phyloP scores from a whole-genome alignment of 2,113 vertebrate species.

The Brachypodius melanocephalos region DNA sequence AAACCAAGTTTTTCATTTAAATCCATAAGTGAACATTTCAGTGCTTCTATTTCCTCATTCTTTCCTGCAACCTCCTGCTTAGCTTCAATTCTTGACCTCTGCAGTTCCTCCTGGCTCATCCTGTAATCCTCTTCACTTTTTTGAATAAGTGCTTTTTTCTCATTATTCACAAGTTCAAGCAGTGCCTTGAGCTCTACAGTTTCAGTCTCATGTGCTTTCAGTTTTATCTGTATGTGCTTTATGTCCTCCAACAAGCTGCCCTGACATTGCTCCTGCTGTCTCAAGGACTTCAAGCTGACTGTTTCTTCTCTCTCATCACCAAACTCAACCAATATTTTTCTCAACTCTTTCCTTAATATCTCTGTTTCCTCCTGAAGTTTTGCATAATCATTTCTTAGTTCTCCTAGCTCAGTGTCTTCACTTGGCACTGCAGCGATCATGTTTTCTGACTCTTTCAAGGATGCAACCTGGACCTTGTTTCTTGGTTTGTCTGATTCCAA shows the following conservation, averaged over 20 bases:
- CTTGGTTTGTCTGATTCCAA: constrained; percentile 56
- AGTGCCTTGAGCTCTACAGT: background rate
- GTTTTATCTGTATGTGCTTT: constrained; percentile 24
- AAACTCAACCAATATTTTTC: constrained; percentile 34
- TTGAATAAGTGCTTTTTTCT: constrained; percentile 41
- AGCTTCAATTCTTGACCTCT: constrained; percentile 40
- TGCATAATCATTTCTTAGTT: constrained; percentile 3
- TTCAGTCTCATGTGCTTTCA: constrained; percentile 21
- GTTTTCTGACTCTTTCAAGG: constrained; percentile 38
- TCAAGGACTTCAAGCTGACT: background rate
- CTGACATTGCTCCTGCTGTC: constrained; percentile 11
- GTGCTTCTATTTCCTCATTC: constrained; percentile 46
- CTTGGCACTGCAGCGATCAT: background rate
- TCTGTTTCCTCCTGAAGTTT: constrained; percentile 55
- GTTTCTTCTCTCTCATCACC: constrained; percentile 38
- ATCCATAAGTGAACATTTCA: constrained; percentile 23
- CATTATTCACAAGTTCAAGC: constrained; percentile 24
- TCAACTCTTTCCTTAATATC: constrained; percentile 54
- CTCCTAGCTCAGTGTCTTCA: constrained; percentile 48
- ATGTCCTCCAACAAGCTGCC: constrained; percentile 16
- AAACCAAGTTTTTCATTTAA: constrained; percentile 46
- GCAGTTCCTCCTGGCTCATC: constrained; percentile 38
- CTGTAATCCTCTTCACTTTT: constrained; percentile 39
- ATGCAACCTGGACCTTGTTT: background rate
- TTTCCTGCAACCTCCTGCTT: constrained; percentile 57